Evolutionary conservation across 1,140 invertebrate genomes (phyloP), one percentile per base, ranked within the genome.

Genomic region (Drosophila malerkotliana): DNA sequence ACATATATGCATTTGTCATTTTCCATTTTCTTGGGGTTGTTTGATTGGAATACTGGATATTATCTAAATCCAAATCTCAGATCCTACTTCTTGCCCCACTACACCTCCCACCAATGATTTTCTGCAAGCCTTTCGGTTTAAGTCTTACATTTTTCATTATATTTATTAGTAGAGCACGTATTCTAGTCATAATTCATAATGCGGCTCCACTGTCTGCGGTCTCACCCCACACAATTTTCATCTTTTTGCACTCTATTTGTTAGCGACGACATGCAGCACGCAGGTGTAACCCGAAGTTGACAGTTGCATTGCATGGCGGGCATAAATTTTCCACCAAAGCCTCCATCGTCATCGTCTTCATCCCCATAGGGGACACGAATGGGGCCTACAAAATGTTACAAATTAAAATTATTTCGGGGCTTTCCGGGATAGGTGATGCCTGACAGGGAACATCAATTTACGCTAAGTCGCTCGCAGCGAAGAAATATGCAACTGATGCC

Each of bases 371-470:
- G 39, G 39, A 32, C 37, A 21, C 28, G 45, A 12, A 14, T 34
- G 66, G 76, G 52, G 8, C 14, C 45, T 28, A 67, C 53, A 72
- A 75, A 79, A 62, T 78, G 45, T 37, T 49, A 81, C 73, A 80
- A 77, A 85, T 84, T 78, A 57, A 67, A 66, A 56, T 56, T 60
- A 61, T 51, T 59, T 45, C 34, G 45, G 59, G 59, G 54, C 32
- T 28, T 37, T 51, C 55, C 55, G 45, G 59, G 30, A 51, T 61
- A 51, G 45, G 58, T 67, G 63, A 58, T 64, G 60, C 39, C 58
- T 82, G 82, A 78, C 82, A 85, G 69, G 51, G 55, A 54, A 75
- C 82, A 87, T 85, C 78, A 85, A 85, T 85, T 82, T 82, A 62
- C 48, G 66, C 60, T 85, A 84, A 85, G 77, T 60, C 61, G 58